A percentile compares a stretch with the other conserved stretches of the same genome.
Evolutionary conservation across 1,140 invertebrate genomes (phyloP).

Genomic region (Pollicipes pollicipes): DNA sequence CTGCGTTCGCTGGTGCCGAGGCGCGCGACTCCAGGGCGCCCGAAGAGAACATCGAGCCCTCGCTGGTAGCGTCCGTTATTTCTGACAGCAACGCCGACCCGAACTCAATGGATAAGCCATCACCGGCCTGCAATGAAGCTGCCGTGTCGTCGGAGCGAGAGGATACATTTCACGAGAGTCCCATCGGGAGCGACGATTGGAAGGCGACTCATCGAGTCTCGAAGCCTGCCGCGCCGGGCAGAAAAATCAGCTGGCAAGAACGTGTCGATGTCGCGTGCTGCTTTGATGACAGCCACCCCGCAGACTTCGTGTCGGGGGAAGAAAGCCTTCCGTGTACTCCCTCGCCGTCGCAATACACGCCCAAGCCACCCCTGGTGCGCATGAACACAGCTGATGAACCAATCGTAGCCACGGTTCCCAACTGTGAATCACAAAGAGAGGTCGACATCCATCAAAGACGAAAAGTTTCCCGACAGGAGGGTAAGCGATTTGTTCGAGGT

Average conservation of each 20-base stretch:
- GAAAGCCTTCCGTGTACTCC: neutral
- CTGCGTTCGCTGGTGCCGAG: too few relatives aligned
- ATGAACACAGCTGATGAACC: neutral
- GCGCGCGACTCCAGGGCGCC: too few relatives aligned
- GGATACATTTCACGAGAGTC: too few relatives aligned
- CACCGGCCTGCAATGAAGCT: neutral
- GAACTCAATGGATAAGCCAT: neutral
- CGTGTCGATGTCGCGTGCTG: neutral
- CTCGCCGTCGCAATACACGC: neutral
- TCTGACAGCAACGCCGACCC: neutral
- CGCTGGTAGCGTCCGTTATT: neutral
- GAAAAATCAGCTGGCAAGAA: neutral
- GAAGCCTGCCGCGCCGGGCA: neutral
- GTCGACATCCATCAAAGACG: neutral
- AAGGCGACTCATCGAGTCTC: neutral
- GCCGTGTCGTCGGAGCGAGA: too few relatives aligned
- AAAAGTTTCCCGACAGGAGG: neutral
- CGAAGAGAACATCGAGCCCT: neutral
- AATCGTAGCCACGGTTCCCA: neutral
- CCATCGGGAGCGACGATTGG: neutral
- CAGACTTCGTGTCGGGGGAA: neutral
- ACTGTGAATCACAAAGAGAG: neutral
- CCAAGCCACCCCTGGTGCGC: neutral
- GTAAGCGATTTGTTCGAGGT: neutral
- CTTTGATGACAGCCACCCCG: neutral